phyloP scores from a whole-genome alignment of 2,113 vertebrate genomes.

The Bettongia penicillata region DNA sequence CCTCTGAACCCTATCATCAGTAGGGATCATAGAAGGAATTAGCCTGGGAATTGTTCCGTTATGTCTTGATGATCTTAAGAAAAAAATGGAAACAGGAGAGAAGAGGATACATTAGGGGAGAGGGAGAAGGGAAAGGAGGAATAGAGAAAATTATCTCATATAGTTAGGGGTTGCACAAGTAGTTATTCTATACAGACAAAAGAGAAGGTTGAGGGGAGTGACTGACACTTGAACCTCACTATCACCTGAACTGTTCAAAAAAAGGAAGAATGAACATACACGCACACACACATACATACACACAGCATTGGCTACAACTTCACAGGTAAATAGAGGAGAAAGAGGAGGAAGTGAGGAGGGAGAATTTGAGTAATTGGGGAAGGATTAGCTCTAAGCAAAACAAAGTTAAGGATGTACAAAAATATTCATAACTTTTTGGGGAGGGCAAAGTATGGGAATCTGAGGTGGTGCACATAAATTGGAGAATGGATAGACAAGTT shows the following conservation, averaged over 20 bases:
- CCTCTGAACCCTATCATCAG: neutral
- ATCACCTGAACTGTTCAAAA: neutral
- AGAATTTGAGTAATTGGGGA: neutral
- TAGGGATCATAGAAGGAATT: neutral
- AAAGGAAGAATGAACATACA: neutral
- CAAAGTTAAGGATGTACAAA: neutral
- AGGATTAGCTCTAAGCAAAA: neutral
- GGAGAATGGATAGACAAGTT: neutral
- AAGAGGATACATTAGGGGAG: neutral
- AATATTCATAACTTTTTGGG: neutral
- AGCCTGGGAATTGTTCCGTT: neutral
- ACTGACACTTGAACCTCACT: neutral
- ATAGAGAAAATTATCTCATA: neutral
- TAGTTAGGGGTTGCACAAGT: neutral
- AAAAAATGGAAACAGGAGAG: neutral
- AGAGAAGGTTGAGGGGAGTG: neutral
- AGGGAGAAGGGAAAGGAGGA: neutral
- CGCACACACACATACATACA: too few species aligned
- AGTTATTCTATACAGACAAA: neutral
- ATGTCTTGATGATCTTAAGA: neutral
- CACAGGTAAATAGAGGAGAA: neutral
- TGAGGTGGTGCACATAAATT: neutral
- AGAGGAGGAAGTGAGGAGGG: neutral
- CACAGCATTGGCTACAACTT: too few species aligned
- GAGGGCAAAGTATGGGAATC: neutral